Evolutionary conservation across 2,888 invertebrate species (phyloP).

Genomic region (Anoplius nigerrimus): DNA sequence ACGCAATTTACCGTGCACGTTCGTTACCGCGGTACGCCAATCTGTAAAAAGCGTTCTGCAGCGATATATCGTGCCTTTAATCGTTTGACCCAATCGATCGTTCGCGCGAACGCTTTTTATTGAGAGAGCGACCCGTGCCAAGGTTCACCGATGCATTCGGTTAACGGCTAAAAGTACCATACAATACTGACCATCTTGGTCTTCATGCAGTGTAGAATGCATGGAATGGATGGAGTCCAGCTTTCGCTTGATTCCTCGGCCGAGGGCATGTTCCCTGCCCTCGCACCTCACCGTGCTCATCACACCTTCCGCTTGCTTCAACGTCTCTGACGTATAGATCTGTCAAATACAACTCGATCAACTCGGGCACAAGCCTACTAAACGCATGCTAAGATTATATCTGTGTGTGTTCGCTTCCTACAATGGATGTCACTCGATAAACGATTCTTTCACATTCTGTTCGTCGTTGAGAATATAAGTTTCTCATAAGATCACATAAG

Average conservation of each 20-base stretch:
- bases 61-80: neutral
- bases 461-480: too few species aligned
- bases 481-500: too few species aligned
- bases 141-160: slow-evolving; percentile 28
- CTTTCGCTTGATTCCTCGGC: slow-evolving; percentile 75
- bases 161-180: slow-evolving; percentile 63
- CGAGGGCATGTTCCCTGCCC: slow-evolving; percentile 70
- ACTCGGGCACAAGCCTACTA: slow-evolving; percentile 73
- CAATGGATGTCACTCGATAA: slow-evolving; percentile 8
- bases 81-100: too few species aligned
- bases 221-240: slow-evolving; percentile 75
- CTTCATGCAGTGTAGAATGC: slow-evolving; percentile 75
- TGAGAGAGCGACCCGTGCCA: neutral
- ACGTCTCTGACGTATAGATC: slow-evolving; percentile 73
- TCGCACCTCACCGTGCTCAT: slow-evolving; percentile 74
- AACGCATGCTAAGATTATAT: slow-evolving; percentile 65
- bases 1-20: neutral
- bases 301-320: slow-evolving; percentile 74
- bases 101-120: neutral
- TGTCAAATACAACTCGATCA: slow-evolving; percentile 75
- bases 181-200: slow-evolving; percentile 75
- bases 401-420: slow-evolving; percentile 42
- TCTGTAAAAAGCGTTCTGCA: neutral
- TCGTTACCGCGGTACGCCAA: neutral
- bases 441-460: neutral